Base-by-base conservation (phyloP, 2,888 invertebrate genomes). In the Mimumesa dahlbomi region DNA sequence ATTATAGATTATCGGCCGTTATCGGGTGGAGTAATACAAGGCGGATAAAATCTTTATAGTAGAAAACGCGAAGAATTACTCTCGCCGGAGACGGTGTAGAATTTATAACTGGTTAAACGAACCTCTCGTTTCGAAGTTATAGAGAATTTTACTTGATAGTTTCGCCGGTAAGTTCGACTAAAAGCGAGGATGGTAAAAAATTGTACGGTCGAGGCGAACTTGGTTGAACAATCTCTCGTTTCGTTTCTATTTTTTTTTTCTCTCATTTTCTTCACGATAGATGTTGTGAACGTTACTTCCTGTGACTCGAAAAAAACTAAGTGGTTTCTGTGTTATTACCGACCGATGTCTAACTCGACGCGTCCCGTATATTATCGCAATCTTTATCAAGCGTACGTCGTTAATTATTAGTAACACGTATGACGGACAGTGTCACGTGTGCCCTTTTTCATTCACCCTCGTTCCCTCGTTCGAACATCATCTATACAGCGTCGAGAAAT, bases 241-340 rank as follows among this genome's bases (percentile, higher is more conserved):
- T n/a, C n/a, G n/a, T n/a, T n/a, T n/a, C n/a, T n/a, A n/a, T n/a
- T n/a, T n/a, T n/a, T n/a, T n/a, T n/a, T n/a, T n/a, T n/a, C n/a
- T n/a, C n/a, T n/a, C n/a, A n/a, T n/a, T n/a, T n/a, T n/a, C n/a
- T n/a, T n/a, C n/a, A n/a, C n/a, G n/a, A n/a, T n/a, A n/a, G n/a
- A n/a, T n/a, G n/a, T n/a, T n/a, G n/a, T n/a, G n/a, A n/a, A n/a
- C n/a, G n/a, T n/a, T n/a, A n/a, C 7, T 36, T 11, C 36, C 36
- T 4, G 6, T 1, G n/a, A 36, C 0, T 36, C 4, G 16, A 36
- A 72, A 71, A 70, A 64, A 72, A 54, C 43, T 71, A 72, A 72
- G 70, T 71, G 71, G 63, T 58, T 64, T 48, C 57, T 22, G 43
- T 69, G 50, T 71, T 71, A 64, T 70, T 70, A 71, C 52, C 43